Evolutionary conservation across 2,888 invertebrate genomes (phyloP).

Genomic region (Dendrolimus pini): DNA sequence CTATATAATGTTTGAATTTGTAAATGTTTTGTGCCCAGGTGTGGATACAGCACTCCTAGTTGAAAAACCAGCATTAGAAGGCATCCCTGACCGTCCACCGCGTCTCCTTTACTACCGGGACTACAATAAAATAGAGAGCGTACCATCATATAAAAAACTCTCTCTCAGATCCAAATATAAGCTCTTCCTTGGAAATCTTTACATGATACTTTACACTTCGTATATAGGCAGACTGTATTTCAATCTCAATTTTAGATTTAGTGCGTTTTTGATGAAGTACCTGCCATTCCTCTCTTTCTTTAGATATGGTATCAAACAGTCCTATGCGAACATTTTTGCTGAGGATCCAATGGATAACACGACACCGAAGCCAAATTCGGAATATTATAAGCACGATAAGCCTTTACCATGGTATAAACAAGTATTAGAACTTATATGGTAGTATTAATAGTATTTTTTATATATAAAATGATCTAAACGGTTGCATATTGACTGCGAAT

Average conservation of each 20-base stretch:
- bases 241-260: slow-evolving; percentile 76
- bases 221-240: slow-evolving; percentile 76
- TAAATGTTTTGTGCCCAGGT: slow-evolving; percentile 26
- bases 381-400: slow-evolving; percentile 34
- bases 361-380: slow-evolving; percentile 43
- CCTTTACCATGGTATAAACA: slow-evolving; percentile 37
- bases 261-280: slow-evolving; percentile 78
- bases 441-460: slow-evolving; percentile 3
- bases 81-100: slow-evolving; percentile 30
- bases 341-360: slow-evolving; percentile 52
- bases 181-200: slow-evolving; percentile 26
- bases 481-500: no score
- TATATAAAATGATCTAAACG: slow-evolving; percentile 5
- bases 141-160: slow-evolving; percentile 59
- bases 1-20: no score
- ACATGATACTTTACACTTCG: slow-evolving; percentile 48
- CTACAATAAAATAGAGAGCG: slow-evolving; percentile 51
- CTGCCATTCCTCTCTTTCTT: slow-evolving; percentile 83
- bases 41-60: slow-evolving; percentile 39
- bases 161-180: slow-evolving; percentile 37
- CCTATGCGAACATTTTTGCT: slow-evolving; percentile 76
- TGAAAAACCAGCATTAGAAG: slow-evolving; percentile 33
- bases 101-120: slow-evolving; percentile 53
- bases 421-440: slow-evolving; percentile 37
- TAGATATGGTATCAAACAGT: slow-evolving; percentile 77